Evolutionary conservation across 1,140 invertebrate genomes (phyloP).

Genomic region (Caenorhabditis latens): DNA sequence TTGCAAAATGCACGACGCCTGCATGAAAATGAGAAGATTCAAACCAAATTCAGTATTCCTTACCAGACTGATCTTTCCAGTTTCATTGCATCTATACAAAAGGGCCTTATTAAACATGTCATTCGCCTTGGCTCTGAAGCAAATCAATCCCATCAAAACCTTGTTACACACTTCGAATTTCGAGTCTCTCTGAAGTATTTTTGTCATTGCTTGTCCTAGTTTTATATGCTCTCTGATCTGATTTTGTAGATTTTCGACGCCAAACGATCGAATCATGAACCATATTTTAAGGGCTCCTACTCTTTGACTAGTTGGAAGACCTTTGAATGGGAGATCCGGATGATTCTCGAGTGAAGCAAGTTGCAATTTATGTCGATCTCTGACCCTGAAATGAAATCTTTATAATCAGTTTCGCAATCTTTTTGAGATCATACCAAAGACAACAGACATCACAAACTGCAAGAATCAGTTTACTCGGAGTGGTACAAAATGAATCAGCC

Average conservation of each 20-base stretch:
- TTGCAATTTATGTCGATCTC: constrained; percentile 34
- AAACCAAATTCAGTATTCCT: neutral
- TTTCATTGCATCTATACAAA: constrained; percentile 45
- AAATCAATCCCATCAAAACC: constrained; percentile 42
- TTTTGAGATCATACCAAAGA: neutral
- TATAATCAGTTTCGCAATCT: neutral
- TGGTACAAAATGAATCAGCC: constrained; percentile 46
- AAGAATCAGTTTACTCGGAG: constrained; percentile 33
- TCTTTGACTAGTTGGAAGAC: constrained; percentile 28
- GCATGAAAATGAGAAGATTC: neutral
- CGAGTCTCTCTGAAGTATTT: constrained; percentile 18
- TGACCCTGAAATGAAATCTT: neutral
- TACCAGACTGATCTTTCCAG: constrained; percentile 32
- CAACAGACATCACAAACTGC: constrained; percentile 45
- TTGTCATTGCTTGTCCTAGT: constrained; percentile 19
- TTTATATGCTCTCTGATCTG: constrained; percentile 22
- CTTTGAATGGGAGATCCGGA: constrained; percentile 47
- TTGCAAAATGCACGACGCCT: constrained; percentile 31
- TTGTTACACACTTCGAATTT: constrained; percentile 45
- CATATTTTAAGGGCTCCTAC: constrained; percentile 23
- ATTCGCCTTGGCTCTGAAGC: constrained; percentile 12
- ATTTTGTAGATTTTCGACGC: constrained; percentile 34
- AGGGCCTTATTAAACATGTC: constrained; percentile 39
- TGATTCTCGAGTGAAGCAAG: constrained; percentile 33
- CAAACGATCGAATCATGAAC: constrained; percentile 44